Percentiles rank a stretch among this genome's conserved stretches.
Conservation (phyloP, 2,888 invertebrate genomes). For the Lysandra bellargus region DNA sequence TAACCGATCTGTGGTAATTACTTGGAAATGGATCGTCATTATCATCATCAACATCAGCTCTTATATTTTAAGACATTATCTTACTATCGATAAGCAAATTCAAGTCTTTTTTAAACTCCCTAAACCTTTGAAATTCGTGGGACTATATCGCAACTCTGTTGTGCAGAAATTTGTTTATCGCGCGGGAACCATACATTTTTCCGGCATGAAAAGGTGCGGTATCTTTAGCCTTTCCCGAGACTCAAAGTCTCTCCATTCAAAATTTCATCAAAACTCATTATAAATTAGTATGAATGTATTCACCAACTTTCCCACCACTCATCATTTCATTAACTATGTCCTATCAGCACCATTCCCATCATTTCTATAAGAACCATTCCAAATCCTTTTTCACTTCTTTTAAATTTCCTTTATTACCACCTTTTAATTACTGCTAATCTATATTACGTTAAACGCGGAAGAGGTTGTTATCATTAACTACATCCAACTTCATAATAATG, state of each 20-base stretch:
- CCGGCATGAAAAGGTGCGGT: too few species aligned
- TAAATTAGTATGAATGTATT: too few species aligned
- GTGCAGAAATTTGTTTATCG: too few species aligned
- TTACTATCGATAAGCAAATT: too few species aligned
- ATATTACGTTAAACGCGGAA: slow-evolving; percentile 35
- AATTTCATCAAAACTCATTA: too few species aligned
- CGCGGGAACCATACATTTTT: too few species aligned
- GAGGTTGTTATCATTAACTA: slow-evolving; percentile 32
- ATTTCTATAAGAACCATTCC: not conserved
- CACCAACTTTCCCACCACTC: not conserved
- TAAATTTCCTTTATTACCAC: not conserved
- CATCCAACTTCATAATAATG: slow-evolving; percentile 33
- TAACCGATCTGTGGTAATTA: slow-evolving; percentile 10
- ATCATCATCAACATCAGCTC: not conserved
- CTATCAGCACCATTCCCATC: not conserved
- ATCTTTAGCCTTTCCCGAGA: too few species aligned
- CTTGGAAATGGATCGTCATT: not conserved
- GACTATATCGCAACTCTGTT: too few species aligned
- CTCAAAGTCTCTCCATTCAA: too few species aligned
- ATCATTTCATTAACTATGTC: not conserved
- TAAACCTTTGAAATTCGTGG: too few species aligned
- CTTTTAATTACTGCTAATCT: slow-evolving; percentile 26
- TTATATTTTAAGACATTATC: not conserved
- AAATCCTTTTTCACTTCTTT: not conserved
- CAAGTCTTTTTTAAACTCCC: too few species aligned